phyloP scores from a whole-genome alignment of 2,797 vertebrate species.

The Manis crassicaudata region DNA sequence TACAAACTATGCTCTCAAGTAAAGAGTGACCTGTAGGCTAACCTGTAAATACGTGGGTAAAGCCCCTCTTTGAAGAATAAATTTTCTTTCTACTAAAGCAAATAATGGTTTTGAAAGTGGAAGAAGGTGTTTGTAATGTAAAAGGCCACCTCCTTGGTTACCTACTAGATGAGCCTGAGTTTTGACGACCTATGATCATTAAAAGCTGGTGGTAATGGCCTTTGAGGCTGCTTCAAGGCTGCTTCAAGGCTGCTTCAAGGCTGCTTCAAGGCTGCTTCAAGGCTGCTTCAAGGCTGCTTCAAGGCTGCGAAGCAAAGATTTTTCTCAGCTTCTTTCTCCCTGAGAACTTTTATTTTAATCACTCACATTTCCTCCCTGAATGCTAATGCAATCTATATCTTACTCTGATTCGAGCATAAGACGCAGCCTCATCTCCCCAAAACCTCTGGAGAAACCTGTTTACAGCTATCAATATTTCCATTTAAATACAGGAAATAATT shows the following conservation, averaged over 20 bases:
- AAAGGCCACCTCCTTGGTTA: neutral
- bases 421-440: neutral
- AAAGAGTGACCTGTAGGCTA: neutral
- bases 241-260: neutral
- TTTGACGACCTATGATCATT: neutral
- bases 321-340: constrained; percentile 12
- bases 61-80: neutral
- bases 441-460: constrained; percentile 33
- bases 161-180: neutral
- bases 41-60: neutral
- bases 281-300: neutral
- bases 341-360: constrained; percentile 41
- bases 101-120: neutral
- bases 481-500: constrained; percentile 63
- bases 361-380: constrained; percentile 26
- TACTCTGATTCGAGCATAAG: constrained; percentile 47
- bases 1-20: neutral
- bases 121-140: neutral
- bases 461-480: constrained; percentile 55
- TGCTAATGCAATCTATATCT: constrained; percentile 32
- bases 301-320: neutral
- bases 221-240: neutral
- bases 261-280: neutral
- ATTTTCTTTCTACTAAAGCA: neutral
- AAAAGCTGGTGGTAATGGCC: neutral